Evolutionary conservation across 2,113 vertebrate species (phyloP).

Genomic region (Pygoscelis antarcticus): DNA sequence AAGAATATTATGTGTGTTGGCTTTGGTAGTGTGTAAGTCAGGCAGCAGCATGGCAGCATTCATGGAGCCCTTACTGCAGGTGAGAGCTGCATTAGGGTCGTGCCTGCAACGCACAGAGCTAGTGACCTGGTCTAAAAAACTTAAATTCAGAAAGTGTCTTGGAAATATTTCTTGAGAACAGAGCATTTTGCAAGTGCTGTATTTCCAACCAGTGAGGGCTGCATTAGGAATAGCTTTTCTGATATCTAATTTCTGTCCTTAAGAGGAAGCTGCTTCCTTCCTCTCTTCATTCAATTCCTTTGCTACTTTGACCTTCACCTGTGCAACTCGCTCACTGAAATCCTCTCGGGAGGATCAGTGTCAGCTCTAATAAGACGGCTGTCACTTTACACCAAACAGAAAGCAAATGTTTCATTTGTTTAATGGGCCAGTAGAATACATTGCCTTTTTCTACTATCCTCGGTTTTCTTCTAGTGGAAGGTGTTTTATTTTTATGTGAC

Average conservation of each 20-base stretch:
- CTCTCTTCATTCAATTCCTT: slow-evolving; percentile 53
- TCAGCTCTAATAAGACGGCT: slow-evolving; percentile 59
- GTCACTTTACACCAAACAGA: slow-evolving; percentile 67
- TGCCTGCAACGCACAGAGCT: accelerated
- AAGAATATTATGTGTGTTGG: neutral
- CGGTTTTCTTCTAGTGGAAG: neutral
- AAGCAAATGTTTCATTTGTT: slow-evolving; percentile 56
- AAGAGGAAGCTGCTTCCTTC: slow-evolving; percentile 14
- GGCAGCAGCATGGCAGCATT: accelerated
- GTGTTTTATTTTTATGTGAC: neutral
- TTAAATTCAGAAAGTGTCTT: neutral
- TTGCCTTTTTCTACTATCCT: neutral
- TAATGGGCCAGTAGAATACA: slow-evolving; percentile 19
- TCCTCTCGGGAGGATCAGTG: slow-evolving; percentile 69
- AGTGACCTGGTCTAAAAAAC: neutral
- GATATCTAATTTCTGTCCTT: slow-evolving; percentile 8
- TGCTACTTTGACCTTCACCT: slow-evolving; percentile 60
- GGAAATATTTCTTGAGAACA: neutral
- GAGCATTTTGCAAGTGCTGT: neutral
- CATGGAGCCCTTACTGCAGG: neutral
- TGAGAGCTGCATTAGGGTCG: neutral
- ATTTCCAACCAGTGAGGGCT: accelerated
- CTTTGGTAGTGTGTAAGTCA: neutral
- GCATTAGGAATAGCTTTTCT: neutral
- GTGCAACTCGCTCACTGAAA: slow-evolving; percentile 16